Conservation (phyloP, 2,113 vertebrate genomes). For the Perca flavescens region DNA sequence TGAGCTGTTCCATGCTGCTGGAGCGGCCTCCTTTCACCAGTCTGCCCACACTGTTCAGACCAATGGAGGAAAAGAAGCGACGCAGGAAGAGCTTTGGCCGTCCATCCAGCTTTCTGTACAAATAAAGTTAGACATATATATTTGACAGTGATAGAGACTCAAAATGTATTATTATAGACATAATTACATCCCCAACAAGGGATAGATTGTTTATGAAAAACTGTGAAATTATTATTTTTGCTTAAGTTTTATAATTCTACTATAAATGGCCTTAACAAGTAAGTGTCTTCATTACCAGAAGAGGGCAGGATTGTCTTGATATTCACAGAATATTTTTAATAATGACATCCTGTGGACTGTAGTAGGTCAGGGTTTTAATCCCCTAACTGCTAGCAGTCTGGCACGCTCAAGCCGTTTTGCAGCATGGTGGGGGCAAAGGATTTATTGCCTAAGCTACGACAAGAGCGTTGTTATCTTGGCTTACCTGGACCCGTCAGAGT, state of each 20-base stretch:
- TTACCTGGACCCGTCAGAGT: slow-evolving; percentile 75
- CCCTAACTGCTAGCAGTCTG: slow-evolving; percentile 11
- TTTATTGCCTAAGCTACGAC: slow-evolving; percentile 49
- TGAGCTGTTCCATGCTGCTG: slow-evolving; percentile 92
- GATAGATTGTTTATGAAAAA: neutral
- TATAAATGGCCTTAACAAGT: neutral
- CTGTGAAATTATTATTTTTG: neutral
- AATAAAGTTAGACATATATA: neutral
- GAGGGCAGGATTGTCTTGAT: slow-evolving; percentile 63
- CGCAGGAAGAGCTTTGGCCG: slow-evolving; percentile 86
- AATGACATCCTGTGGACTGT: slow-evolving; percentile 32
- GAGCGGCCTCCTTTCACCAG: slow-evolving; percentile 90
- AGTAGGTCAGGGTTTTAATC: slow-evolving; percentile 53
- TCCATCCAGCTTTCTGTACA: slow-evolving; percentile 77
- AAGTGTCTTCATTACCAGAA: slow-evolving; percentile 53
- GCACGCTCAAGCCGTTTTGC: slow-evolving; percentile 24
- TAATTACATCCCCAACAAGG: neutral
- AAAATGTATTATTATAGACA: neutral
- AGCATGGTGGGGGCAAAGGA: slow-evolving; percentile 13
- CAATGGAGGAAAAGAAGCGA: slow-evolving; percentile 91
- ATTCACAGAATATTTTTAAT: slow-evolving; percentile 3
- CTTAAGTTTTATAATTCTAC: neutral
- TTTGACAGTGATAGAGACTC: neutral
- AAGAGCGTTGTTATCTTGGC: slow-evolving; percentile 31
- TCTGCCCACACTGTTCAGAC: slow-evolving; percentile 89